Percentiles rank a stretch among this genome's conserved stretches.
Conservation (phyloP, 2,113 vertebrate species). For the Balaenoptera acutorostrata region DNA sequence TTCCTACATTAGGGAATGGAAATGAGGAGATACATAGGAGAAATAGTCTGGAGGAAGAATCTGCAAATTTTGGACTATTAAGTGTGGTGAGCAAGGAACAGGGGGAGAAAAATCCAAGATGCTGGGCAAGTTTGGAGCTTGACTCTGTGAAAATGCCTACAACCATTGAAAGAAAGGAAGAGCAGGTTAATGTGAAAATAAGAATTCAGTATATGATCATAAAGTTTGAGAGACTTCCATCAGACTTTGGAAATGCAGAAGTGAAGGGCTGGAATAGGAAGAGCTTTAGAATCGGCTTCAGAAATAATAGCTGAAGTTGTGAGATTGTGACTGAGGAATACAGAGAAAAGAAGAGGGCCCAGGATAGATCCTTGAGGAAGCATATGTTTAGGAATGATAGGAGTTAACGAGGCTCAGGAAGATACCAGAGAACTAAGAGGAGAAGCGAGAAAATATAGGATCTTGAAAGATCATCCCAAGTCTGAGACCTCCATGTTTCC, state of each 20-base stretch:
- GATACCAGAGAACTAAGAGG: neutral
- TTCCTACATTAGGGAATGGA: neutral
- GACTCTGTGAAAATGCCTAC: neutral
- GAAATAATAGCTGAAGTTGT: neutral
- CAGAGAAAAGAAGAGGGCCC: neutral
- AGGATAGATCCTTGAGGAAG: neutral
- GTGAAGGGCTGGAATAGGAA: neutral
- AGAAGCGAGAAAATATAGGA: neutral
- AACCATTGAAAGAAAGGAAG: neutral
- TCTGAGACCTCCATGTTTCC: neutral
- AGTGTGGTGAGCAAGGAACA: neutral
- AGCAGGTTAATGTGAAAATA: neutral
- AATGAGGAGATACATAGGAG: neutral
- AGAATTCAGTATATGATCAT: neutral
- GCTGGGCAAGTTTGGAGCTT: neutral
- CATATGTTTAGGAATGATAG: neutral
- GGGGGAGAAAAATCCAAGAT: neutral
- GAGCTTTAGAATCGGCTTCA: neutral
- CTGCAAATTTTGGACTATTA: neutral
- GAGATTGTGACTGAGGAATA: neutral
- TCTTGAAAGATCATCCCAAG: neutral
- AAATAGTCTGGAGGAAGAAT: neutral
- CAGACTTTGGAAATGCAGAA: neutral
- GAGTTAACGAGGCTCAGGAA: neutral
- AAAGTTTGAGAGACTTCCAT: neutral